These are phyloP conservation scores for Carcinoscorpius rotundicauda DNA, from an alignment of 1,140 invertebrate species.

Conservation along the genomic window DNA sequence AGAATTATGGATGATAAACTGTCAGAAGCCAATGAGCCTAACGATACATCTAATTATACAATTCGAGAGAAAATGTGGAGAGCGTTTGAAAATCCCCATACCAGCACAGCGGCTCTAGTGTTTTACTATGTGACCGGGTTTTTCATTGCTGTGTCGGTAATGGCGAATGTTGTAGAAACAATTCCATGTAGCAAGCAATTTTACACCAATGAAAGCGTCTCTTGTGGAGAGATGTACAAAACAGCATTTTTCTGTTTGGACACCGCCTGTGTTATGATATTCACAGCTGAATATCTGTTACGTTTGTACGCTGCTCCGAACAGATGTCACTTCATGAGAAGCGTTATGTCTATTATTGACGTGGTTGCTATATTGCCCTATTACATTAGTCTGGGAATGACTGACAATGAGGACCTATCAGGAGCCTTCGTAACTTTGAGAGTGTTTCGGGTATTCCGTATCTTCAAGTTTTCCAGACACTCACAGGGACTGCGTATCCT, in stretches of 20 bases:
- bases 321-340: slow-evolving; percentile 92
- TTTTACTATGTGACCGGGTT: slow-evolving; percentile 99
- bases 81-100: slow-evolving; percentile 98
- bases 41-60: slow-evolving; percentile 52
- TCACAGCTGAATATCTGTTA: slow-evolving; percentile 95
- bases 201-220: slow-evolving; percentile 50
- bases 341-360: slow-evolving; percentile 98
- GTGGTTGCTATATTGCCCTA: slow-evolving; percentile 99
- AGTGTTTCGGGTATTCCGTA: slow-evolving; percentile 97
- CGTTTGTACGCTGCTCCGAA: slow-evolving; percentile 95
- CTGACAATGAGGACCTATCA: slow-evolving; percentile 96
- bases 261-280: slow-evolving; percentile 99
- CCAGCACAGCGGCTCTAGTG: slow-evolving; percentile 91
- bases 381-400: slow-evolving; percentile 93
- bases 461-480: slow-evolving; percentile 99
- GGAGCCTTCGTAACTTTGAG: slow-evolving; percentile 97
- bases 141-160: slow-evolving; percentile 98
- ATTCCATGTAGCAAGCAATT: slow-evolving; percentile 55
- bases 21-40: slow-evolving; percentile 72
- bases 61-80: slow-evolving; percentile 96
- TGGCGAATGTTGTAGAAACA: slow-evolving; percentile 99
- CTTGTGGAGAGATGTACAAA: slow-evolving; percentile 95
- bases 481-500: slow-evolving; percentile 96
- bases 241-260: slow-evolving; percentile 98
- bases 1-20: slow-evolving; percentile 94